A percentile compares a stretch with the other conserved stretches of the same genome.
Conservation (phyloP, 2,113 vertebrate species). For the Scomber japonicus region DNA sequence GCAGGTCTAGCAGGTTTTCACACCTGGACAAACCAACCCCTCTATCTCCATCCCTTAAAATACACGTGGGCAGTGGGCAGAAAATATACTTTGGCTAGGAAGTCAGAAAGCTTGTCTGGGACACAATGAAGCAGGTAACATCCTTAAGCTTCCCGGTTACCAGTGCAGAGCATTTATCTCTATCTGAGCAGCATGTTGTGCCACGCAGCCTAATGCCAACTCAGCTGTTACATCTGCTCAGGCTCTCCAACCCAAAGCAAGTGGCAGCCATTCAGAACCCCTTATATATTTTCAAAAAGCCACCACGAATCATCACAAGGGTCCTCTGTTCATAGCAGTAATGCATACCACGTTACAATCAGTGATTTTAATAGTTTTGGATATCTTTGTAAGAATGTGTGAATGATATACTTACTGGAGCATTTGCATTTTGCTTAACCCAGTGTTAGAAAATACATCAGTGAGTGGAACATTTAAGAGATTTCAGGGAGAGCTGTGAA, state of each 20-base stretch:
- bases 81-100: conserved; percentile 72
- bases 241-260: conserved; percentile 55
- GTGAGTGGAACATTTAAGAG: conserved; percentile 55
- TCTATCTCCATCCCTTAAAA: conserved; percentile 55
- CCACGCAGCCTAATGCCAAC: conserved; percentile 64
- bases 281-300: conserved; percentile 27
- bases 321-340: conserved; percentile 2
- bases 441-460: conserved; percentile 42
- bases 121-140: conserved; percentile 79
- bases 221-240: conserved; percentile 73
- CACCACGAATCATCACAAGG: background rate
- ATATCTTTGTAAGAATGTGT: conserved; percentile 31
- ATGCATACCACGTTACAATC: conserved; percentile 38
- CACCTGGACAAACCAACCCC: conserved; percentile 46
- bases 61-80: conserved; percentile 58
- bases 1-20: conserved; percentile 52
- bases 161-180: conserved; percentile 69
- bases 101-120: conserved; percentile 67
- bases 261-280: conserved; percentile 43
- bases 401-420: conserved; percentile 33
- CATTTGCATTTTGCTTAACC: conserved; percentile 21
- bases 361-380: conserved; percentile 33
- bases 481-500: conserved; percentile 64
- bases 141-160: conserved; percentile 78
- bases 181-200: conserved; percentile 72